These are phyloP conservation scores for Indicator maculatus DNA, from an alignment of 2,113 vertebrate genomes.

Conservation along the genomic window DNA sequence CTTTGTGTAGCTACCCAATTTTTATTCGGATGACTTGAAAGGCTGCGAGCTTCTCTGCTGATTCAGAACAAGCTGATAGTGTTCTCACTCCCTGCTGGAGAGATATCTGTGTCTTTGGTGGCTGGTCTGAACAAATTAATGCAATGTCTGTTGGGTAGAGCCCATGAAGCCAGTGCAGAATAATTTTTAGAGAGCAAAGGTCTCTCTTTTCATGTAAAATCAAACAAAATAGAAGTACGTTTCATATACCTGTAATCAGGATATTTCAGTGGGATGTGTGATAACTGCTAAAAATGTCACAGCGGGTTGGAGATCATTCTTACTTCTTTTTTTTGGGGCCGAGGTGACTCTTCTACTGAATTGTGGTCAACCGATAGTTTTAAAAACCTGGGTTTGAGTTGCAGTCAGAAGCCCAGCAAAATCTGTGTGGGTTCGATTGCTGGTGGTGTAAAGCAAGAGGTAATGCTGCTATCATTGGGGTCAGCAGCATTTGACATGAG, in stretches of 20 bases:
- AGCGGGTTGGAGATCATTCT: not conserved
- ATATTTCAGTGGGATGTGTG: not conserved
- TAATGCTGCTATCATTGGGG: not conserved
- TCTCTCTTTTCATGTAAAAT: not conserved
- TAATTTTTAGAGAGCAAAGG: not conserved
- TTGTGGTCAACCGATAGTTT: not conserved
- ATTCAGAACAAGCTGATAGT: slow-evolving; percentile 62
- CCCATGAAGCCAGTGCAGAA: not conserved
- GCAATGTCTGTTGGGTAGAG: not conserved
- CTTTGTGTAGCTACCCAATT: slow-evolving; percentile 3
- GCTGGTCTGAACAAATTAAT: slow-evolving; percentile 41
- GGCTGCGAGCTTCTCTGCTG: slow-evolving; percentile 45
- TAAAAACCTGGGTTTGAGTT: not conserved
- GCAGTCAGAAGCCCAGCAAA: not conserved
- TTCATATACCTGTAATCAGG: not conserved
- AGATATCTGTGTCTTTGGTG: slow-evolving; percentile 30
- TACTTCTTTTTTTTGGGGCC: not conserved
- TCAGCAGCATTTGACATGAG: not conserved
- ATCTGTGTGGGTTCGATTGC: not conserved
- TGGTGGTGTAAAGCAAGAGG: not conserved
- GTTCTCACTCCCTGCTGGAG: slow-evolving; percentile 34
- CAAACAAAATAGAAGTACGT: not conserved
- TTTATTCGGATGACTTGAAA: not conserved
- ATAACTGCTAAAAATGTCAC: not conserved
- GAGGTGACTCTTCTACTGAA: not conserved